Evolutionary conservation across 2,797 vertebrate species (phyloP).

Genomic region (Melanotaenia maccullochi): DNA sequence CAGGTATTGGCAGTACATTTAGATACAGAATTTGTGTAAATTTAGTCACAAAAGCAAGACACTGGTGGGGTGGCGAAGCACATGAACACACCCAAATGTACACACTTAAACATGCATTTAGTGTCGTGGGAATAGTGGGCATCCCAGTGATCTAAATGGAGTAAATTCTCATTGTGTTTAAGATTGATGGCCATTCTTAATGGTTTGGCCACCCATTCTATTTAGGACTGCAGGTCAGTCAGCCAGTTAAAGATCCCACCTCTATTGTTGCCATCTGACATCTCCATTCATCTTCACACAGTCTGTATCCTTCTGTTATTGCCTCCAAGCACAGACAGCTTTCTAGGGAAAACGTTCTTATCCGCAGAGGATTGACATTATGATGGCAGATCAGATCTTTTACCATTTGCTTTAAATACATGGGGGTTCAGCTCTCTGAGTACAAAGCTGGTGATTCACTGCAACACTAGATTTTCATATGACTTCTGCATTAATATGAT

Average conservation of each 20-base stretch:
- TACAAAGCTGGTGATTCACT: background rate
- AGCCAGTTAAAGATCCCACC: constrained; percentile 64
- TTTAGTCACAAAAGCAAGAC: constrained; percentile 36
- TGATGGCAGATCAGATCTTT: background rate
- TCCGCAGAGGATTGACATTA: background rate
- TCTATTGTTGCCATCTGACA: constrained; percentile 72
- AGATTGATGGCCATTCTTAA: constrained; percentile 63
- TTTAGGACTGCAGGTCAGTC: constrained; percentile 67
- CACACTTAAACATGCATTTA: constrained; percentile 17
- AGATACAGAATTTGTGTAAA: constrained; percentile 47
- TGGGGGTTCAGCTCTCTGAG: background rate
- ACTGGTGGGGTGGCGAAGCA: constrained; percentile 18
- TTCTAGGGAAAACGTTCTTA: constrained; percentile 6
- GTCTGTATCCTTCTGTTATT: constrained; percentile 50
- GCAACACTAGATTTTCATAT: background rate
- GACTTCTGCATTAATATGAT: constrained; percentile 8
- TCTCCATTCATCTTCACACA: constrained; percentile 73
- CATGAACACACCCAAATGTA: constrained; percentile 9
- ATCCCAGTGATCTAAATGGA: constrained; percentile 53
- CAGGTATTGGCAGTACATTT: constrained; percentile 57
- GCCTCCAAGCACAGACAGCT: constrained; percentile 27
- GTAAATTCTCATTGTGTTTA: constrained; percentile 66
- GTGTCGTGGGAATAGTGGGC: constrained; percentile 23
- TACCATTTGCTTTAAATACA: background rate
- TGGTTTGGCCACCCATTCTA: constrained; percentile 67